phyloP scores from a whole-genome alignment of 37 sponge, comb jelly and placozoan species.

The Oscarella lobularis region DNA sequence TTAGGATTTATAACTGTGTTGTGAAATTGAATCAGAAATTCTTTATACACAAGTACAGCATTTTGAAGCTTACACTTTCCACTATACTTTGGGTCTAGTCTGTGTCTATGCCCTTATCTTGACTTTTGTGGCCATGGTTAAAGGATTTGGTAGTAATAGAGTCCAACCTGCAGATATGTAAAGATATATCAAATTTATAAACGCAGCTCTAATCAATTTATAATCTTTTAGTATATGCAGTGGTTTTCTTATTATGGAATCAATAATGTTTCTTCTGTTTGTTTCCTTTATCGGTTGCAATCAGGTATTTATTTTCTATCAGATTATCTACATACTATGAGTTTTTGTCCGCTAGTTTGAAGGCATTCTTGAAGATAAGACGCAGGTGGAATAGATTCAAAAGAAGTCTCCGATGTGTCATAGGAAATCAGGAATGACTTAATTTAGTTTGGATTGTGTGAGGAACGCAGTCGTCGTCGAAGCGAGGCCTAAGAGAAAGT shows the following conservation, averaged over 20 bases:
- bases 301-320: neutral
- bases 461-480: too few relatives aligned
- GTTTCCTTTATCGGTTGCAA: neutral
- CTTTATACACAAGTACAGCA: constrained; percentile 54
- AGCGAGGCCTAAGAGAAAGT: too few relatives aligned
- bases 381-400: neutral
- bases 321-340: neutral
- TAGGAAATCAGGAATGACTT: constrained; percentile 2
- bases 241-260: neutral
- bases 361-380: neutral
- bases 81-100: neutral
- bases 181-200: neutral
- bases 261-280: neutral
- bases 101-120: constrained; percentile 9
- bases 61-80: neutral
- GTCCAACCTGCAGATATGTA: neutral
- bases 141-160: neutral
- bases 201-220: neutral
- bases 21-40: constrained; percentile 64
- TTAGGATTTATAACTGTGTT: constrained; percentile 79
- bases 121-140: neutral
- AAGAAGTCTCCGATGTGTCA: neutral
- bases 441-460: too few relatives aligned
- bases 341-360: neutral
- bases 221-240: neutral